Conservation (phyloP, 2,113 vertebrate genomes). For the Ophthalmolycus amberensis region DNA sequence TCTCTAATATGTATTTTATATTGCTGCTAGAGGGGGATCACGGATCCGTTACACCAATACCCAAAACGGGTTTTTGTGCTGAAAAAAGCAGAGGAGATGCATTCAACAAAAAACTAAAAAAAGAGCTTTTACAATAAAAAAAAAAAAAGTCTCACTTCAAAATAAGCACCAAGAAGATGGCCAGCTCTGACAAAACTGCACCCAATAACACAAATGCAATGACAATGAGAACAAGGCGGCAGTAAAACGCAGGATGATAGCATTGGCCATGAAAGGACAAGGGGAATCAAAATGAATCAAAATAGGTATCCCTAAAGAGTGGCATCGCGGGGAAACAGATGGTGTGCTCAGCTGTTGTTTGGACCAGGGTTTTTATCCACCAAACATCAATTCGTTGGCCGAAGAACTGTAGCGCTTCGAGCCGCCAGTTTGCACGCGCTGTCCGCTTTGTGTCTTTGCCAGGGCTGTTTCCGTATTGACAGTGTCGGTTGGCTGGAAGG, state of each 20-base stretch:
- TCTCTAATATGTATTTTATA: too few relatives aligned
- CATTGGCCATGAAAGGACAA: conserved; percentile 30
- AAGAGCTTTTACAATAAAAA: neutral
- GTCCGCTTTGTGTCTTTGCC: conserved; percentile 38
- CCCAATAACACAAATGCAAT: conserved; percentile 6
- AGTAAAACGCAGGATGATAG: conserved; percentile 9
- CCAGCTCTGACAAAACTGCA: conserved; percentile 1
- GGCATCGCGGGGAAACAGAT: conserved; percentile 70
- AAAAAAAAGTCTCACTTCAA: neutral
- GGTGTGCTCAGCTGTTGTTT: conserved; percentile 72
- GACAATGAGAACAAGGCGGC: conserved; percentile 20
- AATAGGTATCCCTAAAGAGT: conserved; percentile 63
- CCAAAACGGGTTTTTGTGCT: neutral
- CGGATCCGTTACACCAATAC: too few relatives aligned
- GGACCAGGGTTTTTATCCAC: conserved; percentile 60
- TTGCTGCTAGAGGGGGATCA: too few relatives aligned
- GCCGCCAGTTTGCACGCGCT: conserved; percentile 46
- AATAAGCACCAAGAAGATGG: conserved; percentile 9
- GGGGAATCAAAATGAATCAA: conserved; percentile 57
- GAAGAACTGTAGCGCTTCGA: conserved; percentile 39
- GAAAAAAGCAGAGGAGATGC: neutral
- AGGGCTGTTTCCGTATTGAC: conserved; percentile 34
- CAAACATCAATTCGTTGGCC: conserved; percentile 65
- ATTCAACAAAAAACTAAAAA: neutral
- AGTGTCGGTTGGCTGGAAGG: conserved; percentile 14